Evolutionary conservation across 1,140 invertebrate species (phyloP), one percentile per base, ranked within the genome.

Genomic region (Drosophila chauvacae): DNA sequence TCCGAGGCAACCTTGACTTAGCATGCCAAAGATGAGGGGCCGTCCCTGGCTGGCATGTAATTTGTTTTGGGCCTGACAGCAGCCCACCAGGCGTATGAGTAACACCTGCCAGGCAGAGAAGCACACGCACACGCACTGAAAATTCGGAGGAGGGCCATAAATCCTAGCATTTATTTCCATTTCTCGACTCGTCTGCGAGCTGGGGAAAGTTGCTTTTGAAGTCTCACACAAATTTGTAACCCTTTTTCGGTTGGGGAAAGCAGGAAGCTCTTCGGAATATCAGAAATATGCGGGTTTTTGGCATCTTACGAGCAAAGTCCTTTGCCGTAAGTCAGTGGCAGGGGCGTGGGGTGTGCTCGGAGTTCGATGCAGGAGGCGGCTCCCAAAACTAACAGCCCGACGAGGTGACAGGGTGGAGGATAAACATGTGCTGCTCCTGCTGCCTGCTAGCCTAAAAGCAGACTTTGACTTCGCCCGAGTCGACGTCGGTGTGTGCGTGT

Each of bases 121-220:
- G 56, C 47, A n/a, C 39, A 39, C 26, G 41, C 26, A 16, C 42
- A 23, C 53, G 57, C 20, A 55, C 42, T 51, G 60, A 41, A 28
- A 50, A 41, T 45, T 48, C 44, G 56, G 41, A 33, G 55, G 62
- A 59, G 66, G 73, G 44, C 60, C 69, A 83, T 90, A 90, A 90
- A 90, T 84, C 80, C 65, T 60, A 84, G 81, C 77, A 87, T 84
- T 87, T 88, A 87, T 83, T 87, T 81, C 77, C 64, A 74, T 80
- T 61, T 68, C 61, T 45, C 39, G 63, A 23, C 59, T 74, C 51
- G 26, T 47, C 35, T 72, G 16, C 60, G 44, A 59, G n/a, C 39
- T 47, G 66, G 56, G 66, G 59, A 58, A 71, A 61, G 66, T 79
- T 68, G 79, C 83, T 86, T 86, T 87, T 87, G 80, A 90, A 87